Evolutionary conservation across 1,140 invertebrate species (phyloP).

Genomic region (Leptinotarsa texana): DNA sequence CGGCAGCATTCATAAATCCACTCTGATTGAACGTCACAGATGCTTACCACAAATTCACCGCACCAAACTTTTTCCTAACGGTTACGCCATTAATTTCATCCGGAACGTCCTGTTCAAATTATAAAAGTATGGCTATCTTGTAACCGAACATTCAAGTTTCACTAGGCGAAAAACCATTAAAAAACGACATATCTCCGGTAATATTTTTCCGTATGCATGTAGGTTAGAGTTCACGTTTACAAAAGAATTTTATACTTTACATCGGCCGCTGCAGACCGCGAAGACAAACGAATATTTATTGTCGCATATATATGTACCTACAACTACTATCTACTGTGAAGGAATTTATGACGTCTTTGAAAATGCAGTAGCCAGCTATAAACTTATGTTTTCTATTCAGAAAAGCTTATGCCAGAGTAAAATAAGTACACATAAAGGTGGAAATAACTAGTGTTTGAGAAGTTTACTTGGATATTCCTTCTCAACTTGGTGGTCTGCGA

Average conservation of each 20-base stretch:
- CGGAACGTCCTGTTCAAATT: background rate
- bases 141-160: background rate
- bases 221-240: slow-evolving; percentile 5
- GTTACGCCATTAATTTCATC: background rate
- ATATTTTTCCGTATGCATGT: slow-evolving; percentile 8
- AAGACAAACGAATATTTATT: slow-evolving; percentile 7
- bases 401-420: background rate
- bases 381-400: background rate
- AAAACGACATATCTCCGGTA: background rate
- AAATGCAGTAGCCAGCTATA: slow-evolving; percentile 1
- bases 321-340: slow-evolving; percentile 1
- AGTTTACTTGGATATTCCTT: no score
- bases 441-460: background rate
- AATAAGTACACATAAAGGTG: background rate
- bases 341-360: background rate
- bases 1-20: no score
- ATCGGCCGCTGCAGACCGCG: background rate
- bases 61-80: no score
- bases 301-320: slow-evolving; percentile 5
- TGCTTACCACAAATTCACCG: no score
- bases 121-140: background rate
- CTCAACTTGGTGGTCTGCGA: no score
- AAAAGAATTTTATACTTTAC: slow-evolving; percentile 6
- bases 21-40: no score
- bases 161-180: slow-evolving; percentile 5